These are phyloP conservation scores for Pampus argenteus DNA, from an alignment of 2,797 vertebrate genomes.

Conservation along the genomic window DNA sequence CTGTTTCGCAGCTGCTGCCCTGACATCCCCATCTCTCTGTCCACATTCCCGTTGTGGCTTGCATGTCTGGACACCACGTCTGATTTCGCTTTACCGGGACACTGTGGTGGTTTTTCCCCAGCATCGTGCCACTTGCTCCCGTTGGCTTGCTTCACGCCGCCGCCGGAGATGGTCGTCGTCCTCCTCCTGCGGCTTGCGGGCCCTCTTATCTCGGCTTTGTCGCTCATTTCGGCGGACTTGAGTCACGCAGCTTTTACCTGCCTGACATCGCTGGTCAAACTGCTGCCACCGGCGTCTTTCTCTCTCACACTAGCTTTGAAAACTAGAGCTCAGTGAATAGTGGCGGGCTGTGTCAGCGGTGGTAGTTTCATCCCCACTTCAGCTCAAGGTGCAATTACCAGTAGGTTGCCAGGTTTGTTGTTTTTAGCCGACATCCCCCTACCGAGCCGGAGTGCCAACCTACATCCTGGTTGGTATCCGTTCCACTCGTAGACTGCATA, in stretches of 20 bases:
- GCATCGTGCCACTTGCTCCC: slow-evolving; percentile 67
- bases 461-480: slow-evolving; percentile 28
- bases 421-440: slow-evolving; percentile 54
- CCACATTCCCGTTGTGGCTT: slow-evolving; percentile 47
- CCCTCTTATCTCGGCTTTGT: slow-evolving; percentile 74
- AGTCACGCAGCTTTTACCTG: slow-evolving; percentile 40
- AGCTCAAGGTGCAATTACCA: slow-evolving; percentile 57
- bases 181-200: slow-evolving; percentile 77
- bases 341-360: neutral
- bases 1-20: slow-evolving; percentile 22
- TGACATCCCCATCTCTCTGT: slow-evolving; percentile 29
- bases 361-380: slow-evolving; percentile 23
- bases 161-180: slow-evolving; percentile 78
- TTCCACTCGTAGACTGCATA: neutral
- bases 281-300: neutral
- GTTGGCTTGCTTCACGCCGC: slow-evolving; percentile 70
- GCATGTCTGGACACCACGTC: slow-evolving; percentile 31
- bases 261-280: slow-evolving; percentile 42
- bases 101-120: slow-evolving; percentile 41
- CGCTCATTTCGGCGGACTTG: slow-evolving; percentile 76
- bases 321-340: neutral
- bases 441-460: neutral
- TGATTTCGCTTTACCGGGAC: slow-evolving; percentile 35
- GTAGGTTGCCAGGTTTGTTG: slow-evolving; percentile 70
- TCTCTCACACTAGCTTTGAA: neutral